phyloP scores from a whole-genome alignment of 2,113 vertebrate species.

The Coptodon bakossiorum region DNA sequence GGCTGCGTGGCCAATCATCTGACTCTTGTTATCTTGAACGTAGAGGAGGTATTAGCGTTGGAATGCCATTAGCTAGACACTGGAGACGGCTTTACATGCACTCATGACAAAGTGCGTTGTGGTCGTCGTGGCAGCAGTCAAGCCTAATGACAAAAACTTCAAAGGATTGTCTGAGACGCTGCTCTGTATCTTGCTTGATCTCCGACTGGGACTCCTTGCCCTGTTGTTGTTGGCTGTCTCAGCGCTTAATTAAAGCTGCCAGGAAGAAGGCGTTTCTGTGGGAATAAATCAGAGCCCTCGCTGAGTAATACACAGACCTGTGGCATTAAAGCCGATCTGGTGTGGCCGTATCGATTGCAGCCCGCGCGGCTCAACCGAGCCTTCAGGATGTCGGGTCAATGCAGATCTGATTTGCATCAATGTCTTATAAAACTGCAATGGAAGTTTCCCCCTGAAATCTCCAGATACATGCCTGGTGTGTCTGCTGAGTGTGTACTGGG shows the following conservation, averaged over 20 bases:
- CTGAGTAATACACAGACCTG: constrained; percentile 21
- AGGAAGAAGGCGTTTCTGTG: constrained; percentile 21
- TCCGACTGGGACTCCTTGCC: neutral
- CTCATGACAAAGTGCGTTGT: neutral
- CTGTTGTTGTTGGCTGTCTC: constrained; percentile 17
- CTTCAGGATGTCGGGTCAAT: constrained; percentile 47
- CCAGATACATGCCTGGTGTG: neutral
- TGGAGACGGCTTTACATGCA: constrained; percentile 4
- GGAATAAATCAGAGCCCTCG: constrained; percentile 36
- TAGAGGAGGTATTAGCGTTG: neutral
- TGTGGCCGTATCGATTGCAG: constrained; percentile 46
- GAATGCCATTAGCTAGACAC: constrained; percentile 6
- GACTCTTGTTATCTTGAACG: constrained; percentile 18
- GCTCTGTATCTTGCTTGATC: constrained; percentile 12
- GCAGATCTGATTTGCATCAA: constrained; percentile 59
- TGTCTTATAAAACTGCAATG: constrained; percentile 27
- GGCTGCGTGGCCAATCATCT: constrained; percentile 12
- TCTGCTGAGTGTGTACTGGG: constrained; percentile 19
- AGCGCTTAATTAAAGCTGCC: constrained; percentile 54
- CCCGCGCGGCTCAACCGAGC: constrained; percentile 5
- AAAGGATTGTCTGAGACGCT: neutral
- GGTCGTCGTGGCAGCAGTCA: neutral
- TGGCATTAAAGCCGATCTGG: constrained; percentile 32
- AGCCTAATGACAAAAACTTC: neutral
- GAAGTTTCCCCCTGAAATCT: constrained; percentile 12